Evolutionary conservation across 1,140 invertebrate species (phyloP), one percentile per base, ranked within the genome.

Genomic region (Aricia agestis): DNA sequence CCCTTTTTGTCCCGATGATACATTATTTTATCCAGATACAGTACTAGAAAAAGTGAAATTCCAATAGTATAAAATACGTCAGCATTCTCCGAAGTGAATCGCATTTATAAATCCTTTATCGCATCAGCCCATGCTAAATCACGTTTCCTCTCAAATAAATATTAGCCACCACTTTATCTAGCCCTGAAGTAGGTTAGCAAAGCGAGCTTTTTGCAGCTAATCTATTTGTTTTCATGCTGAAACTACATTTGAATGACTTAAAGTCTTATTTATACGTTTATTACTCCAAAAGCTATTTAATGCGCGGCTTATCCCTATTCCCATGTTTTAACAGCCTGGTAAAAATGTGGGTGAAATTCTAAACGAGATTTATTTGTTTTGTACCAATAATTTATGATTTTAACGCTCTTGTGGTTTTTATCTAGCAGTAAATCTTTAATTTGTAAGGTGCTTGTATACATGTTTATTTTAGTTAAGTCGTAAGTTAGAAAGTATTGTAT

Each of bases 181-280:
- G 59, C 9, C 36, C 2, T 63, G 18, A 63, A 63, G 10, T 63
- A 63, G 59, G 59, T 19, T 63, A 63, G 17, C 19, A 19, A 18
- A 25, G 59, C 59, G 59, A 19, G 59, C 6, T 19, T 63, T 63
- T 63, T 63, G 19, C 59, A 15, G 58, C 58, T 63, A 59, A 59
- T 59, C 58, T 59, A 19, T 63, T 63, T 63, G 19, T 59, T 59
- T 63, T 19, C 59, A 63, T 63, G 59, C 59, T 25, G 59, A 63
- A 63, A 19, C 17, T 63, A 19, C 59, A 19, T 59, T 63, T 25
- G 6, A 19, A 63, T 19, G 17, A 10, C 45, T 52, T 52, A 52
- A 52, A 52, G 13, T 15, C 45, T 52, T 15, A 52, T 52, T 52
- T 52, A n/a, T n/a, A n/a, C n/a, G n/a, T 52, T 52, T 52, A 52